Evolutionary conservation across 2,113 vertebrate species (phyloP).

Genomic region (Colius striatus): DNA sequence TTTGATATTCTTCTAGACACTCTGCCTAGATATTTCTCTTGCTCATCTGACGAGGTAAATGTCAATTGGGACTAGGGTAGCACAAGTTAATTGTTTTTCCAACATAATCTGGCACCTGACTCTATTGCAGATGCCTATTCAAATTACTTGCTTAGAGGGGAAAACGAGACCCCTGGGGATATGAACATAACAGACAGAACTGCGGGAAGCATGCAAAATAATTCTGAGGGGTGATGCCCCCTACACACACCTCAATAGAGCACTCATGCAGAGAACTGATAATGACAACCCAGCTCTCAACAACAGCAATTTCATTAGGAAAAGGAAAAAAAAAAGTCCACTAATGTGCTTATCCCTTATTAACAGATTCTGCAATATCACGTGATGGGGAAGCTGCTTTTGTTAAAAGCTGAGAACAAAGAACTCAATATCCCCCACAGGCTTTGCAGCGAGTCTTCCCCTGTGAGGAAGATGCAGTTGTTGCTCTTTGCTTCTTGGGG

Average conservation of each 20-base stretch:
- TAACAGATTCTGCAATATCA: conserved; percentile 19
- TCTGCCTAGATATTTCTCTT: neutral
- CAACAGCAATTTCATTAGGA: neutral
- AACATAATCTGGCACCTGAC: neutral
- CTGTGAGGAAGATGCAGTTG: neutral
- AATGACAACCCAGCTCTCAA: conserved; percentile 26
- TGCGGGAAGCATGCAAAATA: neutral
- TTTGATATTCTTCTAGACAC: neutral
- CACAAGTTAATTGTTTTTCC: conserved; percentile 5
- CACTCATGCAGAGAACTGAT: conserved; percentile 43
- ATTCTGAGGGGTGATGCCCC: neutral
- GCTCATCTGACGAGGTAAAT: neutral
- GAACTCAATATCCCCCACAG: neutral
- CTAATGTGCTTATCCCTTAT: conserved; percentile 38
- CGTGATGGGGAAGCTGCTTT: neutral
- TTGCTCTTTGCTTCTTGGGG: neutral
- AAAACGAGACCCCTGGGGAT: neutral
- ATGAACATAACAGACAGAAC: neutral
- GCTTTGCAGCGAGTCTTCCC: neutral
- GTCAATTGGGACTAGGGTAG: neutral
- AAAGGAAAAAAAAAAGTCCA: neutral
- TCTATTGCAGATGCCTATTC: neutral
- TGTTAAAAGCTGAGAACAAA: neutral
- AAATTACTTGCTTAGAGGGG: neutral
- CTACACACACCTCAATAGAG: neutral